Base-by-base conservation (phyloP, 2,888 invertebrate genomes). In the Andrena trimmerana region DNA sequence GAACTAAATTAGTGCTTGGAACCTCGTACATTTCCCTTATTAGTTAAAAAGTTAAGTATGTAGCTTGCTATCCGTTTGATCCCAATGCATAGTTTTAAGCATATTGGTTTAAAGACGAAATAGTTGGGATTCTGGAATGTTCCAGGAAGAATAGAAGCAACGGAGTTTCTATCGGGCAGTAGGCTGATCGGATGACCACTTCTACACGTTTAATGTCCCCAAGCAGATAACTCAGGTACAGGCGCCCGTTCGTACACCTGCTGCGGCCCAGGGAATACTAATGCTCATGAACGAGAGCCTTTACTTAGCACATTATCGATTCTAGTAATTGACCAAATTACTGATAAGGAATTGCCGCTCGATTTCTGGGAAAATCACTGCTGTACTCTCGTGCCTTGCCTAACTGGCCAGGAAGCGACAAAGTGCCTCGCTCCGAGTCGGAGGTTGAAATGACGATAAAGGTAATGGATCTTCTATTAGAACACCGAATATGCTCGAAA, bases 381-480 rank as follows among this genome's bases (percentile, higher is more conserved):
- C 69, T 65, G 69, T 74, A 54, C 68, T 76, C 82, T 63, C 65
- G 50, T 59, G 16, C 68, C 67, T 60, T 72, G 16, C 68, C 70
- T 8, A 68, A 48, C 24, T n/a, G 57, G 48, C 27, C 60, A 27
- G 42, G 67, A 10, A 66, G 68, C 77, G 72, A 81, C 78, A 81
- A 76, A 86, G 79, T 85, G 78, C 77, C 81, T 57, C 66, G 67
- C 70, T 73, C 65, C 36, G 68, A 60, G 52, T 76, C 86, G 76
- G 86, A 86, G 87, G 88, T 74, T 83, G 84, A 67, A 69, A 86
- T 83, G 88, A 85, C 89, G 92, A 92, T 93, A 93, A 89, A 87
- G 91, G 91, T 92, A 92, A 93, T 93, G 92, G 92, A 90, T 89
- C 88, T 88, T 91, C 91, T 90, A 90, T 92, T 90, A 89, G 90